These are phyloP conservation scores for Cricetomys ansorgei DNA, from an alignment of 2,113 vertebrate genomes.

Conservation along the genomic window DNA sequence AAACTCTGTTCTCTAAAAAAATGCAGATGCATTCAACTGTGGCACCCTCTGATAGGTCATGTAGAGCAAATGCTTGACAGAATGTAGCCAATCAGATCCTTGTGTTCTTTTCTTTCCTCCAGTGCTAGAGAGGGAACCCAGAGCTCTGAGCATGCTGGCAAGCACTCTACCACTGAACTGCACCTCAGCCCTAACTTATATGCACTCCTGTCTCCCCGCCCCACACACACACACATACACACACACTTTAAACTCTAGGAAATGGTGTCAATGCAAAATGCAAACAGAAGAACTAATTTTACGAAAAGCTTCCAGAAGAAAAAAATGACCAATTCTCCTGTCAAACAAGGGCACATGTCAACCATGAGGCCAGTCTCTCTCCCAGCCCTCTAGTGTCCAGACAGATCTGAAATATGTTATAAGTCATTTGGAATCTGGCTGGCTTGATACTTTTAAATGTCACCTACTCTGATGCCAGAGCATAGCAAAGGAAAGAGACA, in stretches of 20 bases:
- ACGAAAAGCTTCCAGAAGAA: constrained; percentile 50
- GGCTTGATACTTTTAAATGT: not conserved
- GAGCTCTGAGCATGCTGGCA: not conserved
- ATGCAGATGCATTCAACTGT: not conserved
- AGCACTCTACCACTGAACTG: not conserved
- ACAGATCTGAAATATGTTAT: constrained; percentile 47
- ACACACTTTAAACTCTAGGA: constrained; percentile 43
- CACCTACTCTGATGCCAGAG: not conserved
- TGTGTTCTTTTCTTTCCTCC: not conserved
- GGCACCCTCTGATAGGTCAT: not conserved
- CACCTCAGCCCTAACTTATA: not conserved
- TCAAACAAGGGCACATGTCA: not conserved
- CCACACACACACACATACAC: not conserved
- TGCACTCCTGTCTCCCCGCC: not conserved
- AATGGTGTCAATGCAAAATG: constrained; percentile 8
- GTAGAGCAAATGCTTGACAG: not conserved
- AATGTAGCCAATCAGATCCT: not conserved
- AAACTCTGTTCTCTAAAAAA: constrained; percentile 44
- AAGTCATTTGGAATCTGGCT: not conserved
- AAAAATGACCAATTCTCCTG: not conserved
- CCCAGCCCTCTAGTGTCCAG: not conserved
- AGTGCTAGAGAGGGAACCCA: not conserved
- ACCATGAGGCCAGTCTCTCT: not conserved
- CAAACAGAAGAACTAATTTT: constrained; percentile 37
- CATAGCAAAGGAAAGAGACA: not conserved